Base-by-base conservation (phyloP, 2,113 vertebrate species). In the Xenopus borealis region DNA sequence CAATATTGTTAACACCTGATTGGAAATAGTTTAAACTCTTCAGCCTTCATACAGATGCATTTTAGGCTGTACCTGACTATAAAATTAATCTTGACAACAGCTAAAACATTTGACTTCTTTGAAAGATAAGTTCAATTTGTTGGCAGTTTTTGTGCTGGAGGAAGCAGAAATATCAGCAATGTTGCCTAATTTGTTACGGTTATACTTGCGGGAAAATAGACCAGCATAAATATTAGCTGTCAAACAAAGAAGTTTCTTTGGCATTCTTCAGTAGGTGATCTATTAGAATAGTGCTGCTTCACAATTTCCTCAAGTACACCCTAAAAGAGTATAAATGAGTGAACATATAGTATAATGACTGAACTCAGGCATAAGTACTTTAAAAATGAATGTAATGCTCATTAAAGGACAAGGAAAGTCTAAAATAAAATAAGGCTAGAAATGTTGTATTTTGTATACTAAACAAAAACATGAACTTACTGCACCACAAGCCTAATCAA, bases 171-270 rank as follows among this genome's bases (percentile, higher is more conserved):
- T 45, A 47, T 20, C 65, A 67, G 65, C 45, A 67, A 67, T 67
- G 44, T 47, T 67, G 65, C 19, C 65, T 67, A 67, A 67, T 67
- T 67, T 65, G 63, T 67, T 67, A 67, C 52, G 65, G 45, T 67
- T 67, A 67, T 50, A 23, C 45, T 19, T 20, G n/a, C n/a, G 20
- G 44, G 46, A 23, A 50, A 23, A 12, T 23, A 61, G 65, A 52
- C 65, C 19, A 67, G 65, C 46, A 67, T 23, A 67, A 47, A 67
- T 50, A 67, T 67, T 67, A 50, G 45, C 65, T 50, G 45, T 50
- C 45, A 67, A 52, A 50, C 18, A 67, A 67, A 67, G 65, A 67
- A 20, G 44, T 67, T 67, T 47, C n/a, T 27, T 67, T 67, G 45
- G 65, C 46, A 67, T 50, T 47, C 17, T 23, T 9, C 12, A 10